These are phyloP conservation scores for Hypotaenidia okinawae DNA, from an alignment of 2,797 vertebrate species.

Conservation along the genomic window DNA sequence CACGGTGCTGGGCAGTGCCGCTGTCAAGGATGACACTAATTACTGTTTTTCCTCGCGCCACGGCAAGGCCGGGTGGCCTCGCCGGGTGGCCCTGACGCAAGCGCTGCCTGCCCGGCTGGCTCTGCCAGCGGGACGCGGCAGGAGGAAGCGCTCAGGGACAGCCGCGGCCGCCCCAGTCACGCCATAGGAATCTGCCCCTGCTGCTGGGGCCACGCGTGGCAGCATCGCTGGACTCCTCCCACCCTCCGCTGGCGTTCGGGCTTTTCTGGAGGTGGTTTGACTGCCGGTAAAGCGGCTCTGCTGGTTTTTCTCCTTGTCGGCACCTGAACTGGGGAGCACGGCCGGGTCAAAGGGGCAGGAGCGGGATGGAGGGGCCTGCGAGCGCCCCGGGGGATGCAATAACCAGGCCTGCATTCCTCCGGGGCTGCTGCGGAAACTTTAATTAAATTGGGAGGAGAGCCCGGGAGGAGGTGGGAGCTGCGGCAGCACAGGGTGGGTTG, in stretches of 20 bases:
- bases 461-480: slow-evolving; percentile 53
- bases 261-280: slow-evolving; percentile 11
- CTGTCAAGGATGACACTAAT: slow-evolving; percentile 39
- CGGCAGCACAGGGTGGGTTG: not conserved
- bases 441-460: slow-evolving; percentile 82
- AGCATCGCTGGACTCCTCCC: slow-evolving; percentile 10
- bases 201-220: slow-evolving; percentile 34
- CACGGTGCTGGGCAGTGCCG: slow-evolving; percentile 34
- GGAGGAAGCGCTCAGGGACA: slow-evolving; percentile 53
- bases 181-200: slow-evolving; percentile 42
- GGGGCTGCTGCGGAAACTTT: slow-evolving; percentile 89
- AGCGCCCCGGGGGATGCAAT: slow-evolving; percentile 60
- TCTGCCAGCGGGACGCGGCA: slow-evolving; percentile 24
- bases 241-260: not conserved
- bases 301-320: slow-evolving; percentile 72
- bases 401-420: slow-evolving; percentile 84
- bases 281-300: slow-evolving; percentile 50
- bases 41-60: not conserved
- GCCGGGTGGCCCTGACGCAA: slow-evolving; percentile 36
- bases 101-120: slow-evolving; percentile 25
- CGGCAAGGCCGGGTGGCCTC: not conserved
- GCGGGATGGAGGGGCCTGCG: not conserved
- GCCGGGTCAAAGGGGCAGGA: slow-evolving; percentile 60
- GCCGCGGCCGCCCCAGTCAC: slow-evolving; percentile 19
- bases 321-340: slow-evolving; percentile 54